Base-by-base conservation (phyloP, 2,113 vertebrate species). In the Raja brachyura region DNA sequence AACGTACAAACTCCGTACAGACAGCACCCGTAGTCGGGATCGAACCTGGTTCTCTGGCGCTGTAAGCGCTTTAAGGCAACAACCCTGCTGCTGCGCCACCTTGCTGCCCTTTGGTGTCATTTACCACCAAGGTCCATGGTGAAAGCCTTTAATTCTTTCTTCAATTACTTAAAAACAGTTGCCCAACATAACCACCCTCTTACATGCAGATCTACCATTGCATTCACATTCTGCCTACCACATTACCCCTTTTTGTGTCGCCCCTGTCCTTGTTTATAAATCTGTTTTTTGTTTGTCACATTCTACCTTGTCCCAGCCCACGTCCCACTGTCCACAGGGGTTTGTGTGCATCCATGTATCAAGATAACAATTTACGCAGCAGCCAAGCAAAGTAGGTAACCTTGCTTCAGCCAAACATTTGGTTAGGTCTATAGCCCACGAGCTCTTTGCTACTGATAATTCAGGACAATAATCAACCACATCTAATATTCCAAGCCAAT, bases 401-500 rank as follows among this genome's bases (percentile, higher is more conserved):
- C 20, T 48, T 73, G 68, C 25, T 90, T 90, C n/a, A 90, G 31
- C 54, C 39, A 92, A 92, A 73, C 25, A 92, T 92, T 92, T 92
- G 48, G 90, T 73, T 73, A 25, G 33, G 59, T 73, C 22, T 73
- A 22, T 73, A 54, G 73, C 33, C 7, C 63, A 70, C n/a, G 54
- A 73, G 18, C 39, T 74, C 68, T 73, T 73, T 88, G 63, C 61
- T 74, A 92, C 66, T 28, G 33, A 92, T 92, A 92, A 92, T 92
- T 39, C 70, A 28, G 90, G 90, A 74, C 73, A 92, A 92, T 73
- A 92, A 92, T 92, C 90, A 92, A 92, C 33, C 33, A 73, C 48
- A 25, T 92, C 68, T 92, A 54, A 54, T 73, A 70, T 54, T 25
- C 70, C 54, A 92, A 92, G 39, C 90, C 39, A 54, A 92, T 73